A percentile compares a stretch with the other conserved stretches of the same genome.
Conservation (phyloP, 2,113 vertebrate genomes). For the Butastur rufipennis region DNA sequence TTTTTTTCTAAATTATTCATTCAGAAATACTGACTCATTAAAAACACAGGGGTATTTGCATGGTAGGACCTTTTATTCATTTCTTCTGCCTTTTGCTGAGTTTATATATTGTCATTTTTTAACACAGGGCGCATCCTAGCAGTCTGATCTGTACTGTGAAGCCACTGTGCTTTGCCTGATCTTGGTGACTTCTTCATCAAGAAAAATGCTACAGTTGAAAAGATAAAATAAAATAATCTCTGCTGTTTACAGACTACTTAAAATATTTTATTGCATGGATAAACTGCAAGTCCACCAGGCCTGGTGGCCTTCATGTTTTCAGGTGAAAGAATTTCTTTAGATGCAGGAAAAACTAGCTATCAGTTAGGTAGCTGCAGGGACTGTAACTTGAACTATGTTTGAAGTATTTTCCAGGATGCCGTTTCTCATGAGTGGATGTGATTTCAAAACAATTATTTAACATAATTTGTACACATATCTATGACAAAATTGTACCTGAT, state of each 20-base stretch:
- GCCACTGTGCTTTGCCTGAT: neutral
- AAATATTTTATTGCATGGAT: neutral
- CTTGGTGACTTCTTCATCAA: neutral
- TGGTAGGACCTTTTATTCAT: neutral
- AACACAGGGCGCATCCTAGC: neutral
- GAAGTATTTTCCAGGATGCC: neutral
- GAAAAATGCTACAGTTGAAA: neutral
- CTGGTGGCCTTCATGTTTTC: neutral
- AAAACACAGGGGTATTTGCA: neutral
- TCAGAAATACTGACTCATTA: neutral
- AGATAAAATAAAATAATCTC: neutral
- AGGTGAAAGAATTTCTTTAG: neutral
- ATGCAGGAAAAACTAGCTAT: neutral
- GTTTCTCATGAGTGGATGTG: neutral
- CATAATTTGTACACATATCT: neutral
- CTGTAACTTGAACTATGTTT: neutral
- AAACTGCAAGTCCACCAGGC: neutral
- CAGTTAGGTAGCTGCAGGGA: neutral
- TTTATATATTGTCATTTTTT: neutral
- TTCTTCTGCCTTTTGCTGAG: neutral
- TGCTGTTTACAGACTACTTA: neutral
- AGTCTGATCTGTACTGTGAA: neutral
- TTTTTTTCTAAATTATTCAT: slow-evolving; percentile 17
- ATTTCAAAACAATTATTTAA: slow-evolving; percentile 31
- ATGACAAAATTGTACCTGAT: neutral